Evolutionary conservation across 2,797 vertebrate species (phyloP).

Genomic region (Rhinophrynus dorsalis): DNA sequence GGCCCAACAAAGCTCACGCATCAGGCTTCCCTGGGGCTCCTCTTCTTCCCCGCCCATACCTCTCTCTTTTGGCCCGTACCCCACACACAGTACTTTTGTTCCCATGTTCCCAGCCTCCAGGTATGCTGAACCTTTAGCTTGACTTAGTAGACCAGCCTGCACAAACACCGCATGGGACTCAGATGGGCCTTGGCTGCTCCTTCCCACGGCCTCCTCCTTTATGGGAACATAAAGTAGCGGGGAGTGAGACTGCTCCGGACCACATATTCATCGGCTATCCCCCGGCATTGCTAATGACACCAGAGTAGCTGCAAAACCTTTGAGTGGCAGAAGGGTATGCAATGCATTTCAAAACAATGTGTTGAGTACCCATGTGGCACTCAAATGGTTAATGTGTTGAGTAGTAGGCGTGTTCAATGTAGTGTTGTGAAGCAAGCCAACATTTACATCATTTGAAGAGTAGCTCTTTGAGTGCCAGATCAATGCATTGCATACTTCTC

Average conservation of each 20-base stretch:
- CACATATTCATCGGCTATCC: slow-evolving; percentile 83
- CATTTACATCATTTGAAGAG: too few relatives aligned
- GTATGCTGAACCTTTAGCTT: slow-evolving; percentile 92
- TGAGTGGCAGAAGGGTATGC: too few relatives aligned
- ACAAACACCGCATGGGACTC: slow-evolving; percentile 84
- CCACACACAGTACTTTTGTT: slow-evolving; percentile 87
- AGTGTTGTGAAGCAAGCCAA: too few relatives aligned
- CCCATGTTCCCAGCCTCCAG: slow-evolving; percentile 76
- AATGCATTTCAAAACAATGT: too few relatives aligned
- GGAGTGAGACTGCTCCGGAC: slow-evolving; percentile 85
- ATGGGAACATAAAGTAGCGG: slow-evolving; percentile 69
- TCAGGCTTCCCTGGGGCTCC: slow-evolving; percentile 67
- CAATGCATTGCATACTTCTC: too few relatives aligned
- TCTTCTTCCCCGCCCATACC: slow-evolving; percentile 56
- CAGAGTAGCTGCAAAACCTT: too few relatives aligned
- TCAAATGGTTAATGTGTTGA: too few relatives aligned
- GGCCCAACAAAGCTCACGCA: slow-evolving; percentile 86
- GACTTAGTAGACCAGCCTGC: slow-evolving; percentile 87
- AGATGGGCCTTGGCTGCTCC: slow-evolving; percentile 66
- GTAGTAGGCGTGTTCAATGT: too few relatives aligned
- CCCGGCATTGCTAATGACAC: too few relatives aligned
- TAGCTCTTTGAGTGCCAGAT: too few relatives aligned
- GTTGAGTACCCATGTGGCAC: too few relatives aligned
- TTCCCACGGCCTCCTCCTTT: slow-evolving; percentile 4
- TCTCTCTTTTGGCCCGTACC: slow-evolving; percentile 76